Evolutionary conservation across 2,113 vertebrate genomes (phyloP).

Genomic region (Eublepharis macularius): DNA sequence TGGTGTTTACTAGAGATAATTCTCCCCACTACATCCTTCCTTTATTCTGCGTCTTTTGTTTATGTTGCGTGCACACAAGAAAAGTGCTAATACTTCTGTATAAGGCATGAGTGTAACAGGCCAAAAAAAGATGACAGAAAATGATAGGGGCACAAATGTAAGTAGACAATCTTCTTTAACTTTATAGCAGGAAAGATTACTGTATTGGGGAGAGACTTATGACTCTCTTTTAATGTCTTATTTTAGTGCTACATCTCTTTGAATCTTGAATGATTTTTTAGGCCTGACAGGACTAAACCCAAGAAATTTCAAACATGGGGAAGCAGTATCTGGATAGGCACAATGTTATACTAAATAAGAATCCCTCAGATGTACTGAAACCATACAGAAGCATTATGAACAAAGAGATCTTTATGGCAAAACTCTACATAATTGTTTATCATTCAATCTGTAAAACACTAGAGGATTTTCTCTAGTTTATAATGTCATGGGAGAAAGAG

Average conservation of each 20-base stretch:
- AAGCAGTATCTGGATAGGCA: not conserved
- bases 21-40: constrained; percentile 36
- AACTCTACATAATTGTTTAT: accelerated
- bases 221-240: not conserved
- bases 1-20: constrained; percentile 56
- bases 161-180: constrained; percentile 30
- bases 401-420: not conserved
- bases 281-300: not conserved
- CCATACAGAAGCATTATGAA: accelerated
- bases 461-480: not conserved
- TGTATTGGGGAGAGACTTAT: not conserved
- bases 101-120: not conserved
- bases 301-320: accelerated
- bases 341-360: accelerated
- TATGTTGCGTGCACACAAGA: constrained; percentile 26
- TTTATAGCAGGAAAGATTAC: accelerated
- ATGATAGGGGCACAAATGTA: constrained; percentile 63
- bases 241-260: accelerated
- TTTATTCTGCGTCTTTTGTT: constrained; percentile 65
- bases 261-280: not conserved
- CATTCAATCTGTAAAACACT: accelerated
- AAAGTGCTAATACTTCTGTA: constrained; percentile 20
- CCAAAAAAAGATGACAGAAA: constrained; percentile 53
- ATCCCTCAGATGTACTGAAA: not conserved
- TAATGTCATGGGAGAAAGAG: not conserved